Evolutionary conservation across 92 coral and sea anemone species (phyloP).

Genomic region (Palythoa caribaeorum): DNA sequence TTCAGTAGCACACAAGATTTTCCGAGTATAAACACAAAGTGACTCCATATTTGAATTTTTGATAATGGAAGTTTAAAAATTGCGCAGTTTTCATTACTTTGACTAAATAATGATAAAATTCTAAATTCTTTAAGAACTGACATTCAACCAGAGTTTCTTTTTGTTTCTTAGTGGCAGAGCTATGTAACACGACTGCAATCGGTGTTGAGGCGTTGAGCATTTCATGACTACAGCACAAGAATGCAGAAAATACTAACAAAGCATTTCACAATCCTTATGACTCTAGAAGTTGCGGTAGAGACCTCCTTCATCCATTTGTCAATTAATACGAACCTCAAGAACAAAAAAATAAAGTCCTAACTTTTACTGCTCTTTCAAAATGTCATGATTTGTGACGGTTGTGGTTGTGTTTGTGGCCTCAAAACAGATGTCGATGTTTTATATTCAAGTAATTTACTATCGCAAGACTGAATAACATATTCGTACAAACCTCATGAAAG

Average conservation of each 20-base stretch:
- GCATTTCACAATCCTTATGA: conserved; percentile 8
- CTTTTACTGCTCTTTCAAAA: neutral
- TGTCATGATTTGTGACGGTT: neutral
- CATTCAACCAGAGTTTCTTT: neutral
- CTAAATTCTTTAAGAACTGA: neutral
- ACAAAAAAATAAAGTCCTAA: neutral
- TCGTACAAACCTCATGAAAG: neutral
- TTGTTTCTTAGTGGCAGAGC: neutral
- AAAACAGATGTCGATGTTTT: neutral
- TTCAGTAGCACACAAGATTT: too few relatives aligned
- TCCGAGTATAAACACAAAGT: too few relatives aligned
- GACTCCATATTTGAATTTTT: too few relatives aligned
- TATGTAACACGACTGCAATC: neutral
- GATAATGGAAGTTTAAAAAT: too few relatives aligned
- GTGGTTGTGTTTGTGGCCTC: neutral
- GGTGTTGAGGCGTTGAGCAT: neutral
- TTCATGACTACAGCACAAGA: neutral
- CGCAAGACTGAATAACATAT: neutral
- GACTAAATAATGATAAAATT: neutral
- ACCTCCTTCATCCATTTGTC: neutral
- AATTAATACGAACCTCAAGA: conserved; percentile 11
- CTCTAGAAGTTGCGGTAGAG: neutral
- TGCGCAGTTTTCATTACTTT: too few relatives aligned
- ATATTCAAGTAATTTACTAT: neutral
- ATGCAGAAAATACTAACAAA: conserved; percentile 29